phyloP scores from a whole-genome alignment of 2,888 invertebrate genomes.

The Tubiluchus corallicola region DNA sequence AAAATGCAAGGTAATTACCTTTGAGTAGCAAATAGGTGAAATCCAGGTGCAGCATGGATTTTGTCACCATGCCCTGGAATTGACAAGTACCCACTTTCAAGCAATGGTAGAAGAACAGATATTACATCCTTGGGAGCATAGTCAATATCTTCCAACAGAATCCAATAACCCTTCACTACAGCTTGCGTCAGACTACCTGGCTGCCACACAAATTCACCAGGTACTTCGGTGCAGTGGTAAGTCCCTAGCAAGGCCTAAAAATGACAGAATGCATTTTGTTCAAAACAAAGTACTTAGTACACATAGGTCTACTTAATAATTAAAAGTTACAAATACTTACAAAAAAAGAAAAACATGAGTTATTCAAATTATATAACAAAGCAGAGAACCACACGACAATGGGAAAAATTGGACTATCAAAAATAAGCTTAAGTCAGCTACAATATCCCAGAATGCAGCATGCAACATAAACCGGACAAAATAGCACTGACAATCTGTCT shows the following conservation, averaged over 20 bases:
- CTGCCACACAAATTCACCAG: slow-evolving; percentile 92
- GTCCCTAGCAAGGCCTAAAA: slow-evolving; percentile 58
- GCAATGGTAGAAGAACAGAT: slow-evolving; percentile 59
- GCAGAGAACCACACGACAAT: too few species aligned
- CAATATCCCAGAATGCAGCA: too few species aligned
- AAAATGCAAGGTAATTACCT: slow-evolving; percentile 30
- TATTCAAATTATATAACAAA: too few species aligned
- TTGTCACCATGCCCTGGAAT: slow-evolving; percentile 75
- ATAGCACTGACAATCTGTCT: too few species aligned
- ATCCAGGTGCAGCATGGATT: slow-evolving; percentile 58
- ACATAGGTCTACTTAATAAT: not conserved
- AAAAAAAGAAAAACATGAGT: slow-evolving; percentile 1
- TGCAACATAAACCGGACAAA: too few species aligned
- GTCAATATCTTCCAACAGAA: slow-evolving; percentile 87
- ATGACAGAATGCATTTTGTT: not conserved
- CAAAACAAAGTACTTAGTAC: not conserved
- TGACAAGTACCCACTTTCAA: slow-evolving; percentile 59
- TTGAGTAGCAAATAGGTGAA: slow-evolving; percentile 80
- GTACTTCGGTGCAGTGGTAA: slow-evolving; percentile 83
- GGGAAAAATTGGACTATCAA: too few species aligned
- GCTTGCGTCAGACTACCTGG: slow-evolving; percentile 81
- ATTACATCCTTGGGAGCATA: slow-evolving; percentile 80
- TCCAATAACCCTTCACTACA: slow-evolving; percentile 66
- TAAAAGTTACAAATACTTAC: not conserved
- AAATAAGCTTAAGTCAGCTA: too few species aligned